Evolutionary conservation across 2,797 vertebrate genomes (phyloP).

Genomic region (Harpagifer antarcticus): DNA sequence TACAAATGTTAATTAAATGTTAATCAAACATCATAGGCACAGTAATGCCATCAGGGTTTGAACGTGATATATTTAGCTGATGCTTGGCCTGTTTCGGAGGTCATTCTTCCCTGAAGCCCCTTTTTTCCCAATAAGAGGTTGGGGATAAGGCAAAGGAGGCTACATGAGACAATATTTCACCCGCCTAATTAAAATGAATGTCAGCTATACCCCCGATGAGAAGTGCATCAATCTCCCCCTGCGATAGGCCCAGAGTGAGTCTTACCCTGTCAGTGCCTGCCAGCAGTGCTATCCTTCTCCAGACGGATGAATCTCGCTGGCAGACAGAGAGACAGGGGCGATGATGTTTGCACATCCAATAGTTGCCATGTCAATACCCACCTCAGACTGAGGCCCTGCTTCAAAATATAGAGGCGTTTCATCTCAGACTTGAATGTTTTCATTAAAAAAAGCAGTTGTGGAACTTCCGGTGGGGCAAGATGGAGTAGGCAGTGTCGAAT

Average conservation of each 20-base stretch:
- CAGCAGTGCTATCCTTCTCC: slow-evolving; percentile 74
- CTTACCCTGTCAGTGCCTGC: slow-evolving; percentile 76
- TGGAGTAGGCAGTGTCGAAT: too few relatives aligned
- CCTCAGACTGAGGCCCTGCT: slow-evolving; percentile 40
- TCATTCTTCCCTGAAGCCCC: slow-evolving; percentile 65
- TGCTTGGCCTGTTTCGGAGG: slow-evolving; percentile 62
- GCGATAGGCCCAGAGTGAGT: slow-evolving; percentile 76
- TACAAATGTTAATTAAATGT: slow-evolving; percentile 87
- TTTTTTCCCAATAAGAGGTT: slow-evolving; percentile 46
- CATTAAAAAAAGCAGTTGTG: too few relatives aligned
- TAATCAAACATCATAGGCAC: slow-evolving; percentile 81
- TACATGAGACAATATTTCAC: slow-evolving; percentile 71
- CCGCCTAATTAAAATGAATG: slow-evolving; percentile 88
- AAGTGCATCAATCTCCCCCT: slow-evolving; percentile 83
- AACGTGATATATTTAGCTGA: slow-evolving; percentile 67
- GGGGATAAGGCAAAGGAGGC: slow-evolving; percentile 60
- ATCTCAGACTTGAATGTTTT: slow-evolving; percentile 42
- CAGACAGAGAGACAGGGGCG: slow-evolving; percentile 52
- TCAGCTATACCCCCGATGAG: slow-evolving; percentile 81
- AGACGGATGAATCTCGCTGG: slow-evolving; percentile 63
- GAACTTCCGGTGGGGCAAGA: too few relatives aligned
- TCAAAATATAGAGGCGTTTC: slow-evolving; percentile 24
- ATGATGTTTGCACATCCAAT: slow-evolving; percentile 74
- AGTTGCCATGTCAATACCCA: slow-evolving; percentile 62
- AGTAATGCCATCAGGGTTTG: slow-evolving; percentile 70